These are phyloP conservation scores for Ctenopoma kingsleyae DNA, from an alignment of 2,797 vertebrate genomes.

Conservation along the genomic window DNA sequence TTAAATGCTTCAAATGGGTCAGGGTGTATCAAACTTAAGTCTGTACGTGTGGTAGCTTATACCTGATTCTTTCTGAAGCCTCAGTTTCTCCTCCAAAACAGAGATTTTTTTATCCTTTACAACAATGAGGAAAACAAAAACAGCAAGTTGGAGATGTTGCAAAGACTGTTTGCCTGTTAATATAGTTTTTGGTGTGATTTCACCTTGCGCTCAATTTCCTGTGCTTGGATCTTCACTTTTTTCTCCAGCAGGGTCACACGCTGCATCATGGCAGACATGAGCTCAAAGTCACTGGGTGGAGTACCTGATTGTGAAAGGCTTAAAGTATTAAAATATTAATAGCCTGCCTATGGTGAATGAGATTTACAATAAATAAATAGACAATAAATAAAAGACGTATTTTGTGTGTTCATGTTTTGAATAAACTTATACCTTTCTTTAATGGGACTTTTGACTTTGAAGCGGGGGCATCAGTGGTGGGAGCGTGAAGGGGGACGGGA, in stretches of 20 bases:
- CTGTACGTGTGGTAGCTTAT: neutral
- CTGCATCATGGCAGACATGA: constrained; percentile 81
- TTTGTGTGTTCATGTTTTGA: too few relatives aligned
- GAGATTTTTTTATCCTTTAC: constrained; percentile 86
- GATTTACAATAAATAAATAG: too few relatives aligned
- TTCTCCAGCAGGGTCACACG: constrained; percentile 85
- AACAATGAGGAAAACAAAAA: constrained; percentile 1
- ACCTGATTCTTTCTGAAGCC: constrained; percentile 74
- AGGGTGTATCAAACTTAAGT: neutral
- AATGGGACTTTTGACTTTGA: constrained; percentile 42
- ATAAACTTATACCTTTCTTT: constrained; percentile 42
- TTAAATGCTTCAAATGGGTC: neutral
- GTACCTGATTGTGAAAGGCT: constrained; percentile 62
- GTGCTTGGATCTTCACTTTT: constrained; percentile 81
- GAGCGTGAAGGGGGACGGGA: constrained; percentile 5
- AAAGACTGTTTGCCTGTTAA: neutral
- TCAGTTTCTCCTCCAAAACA: constrained; percentile 84
- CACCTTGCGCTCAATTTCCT: constrained; percentile 87
- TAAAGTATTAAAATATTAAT: neutral
- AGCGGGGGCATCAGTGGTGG: constrained; percentile 1
- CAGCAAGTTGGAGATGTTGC: neutral
- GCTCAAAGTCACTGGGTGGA: constrained; percentile 72
- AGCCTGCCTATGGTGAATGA: neutral
- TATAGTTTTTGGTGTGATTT: neutral
- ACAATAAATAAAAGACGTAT: neutral